Evolutionary conservation across 2,113 vertebrate genomes (phyloP).

Genomic region (Archilochus colubris): DNA sequence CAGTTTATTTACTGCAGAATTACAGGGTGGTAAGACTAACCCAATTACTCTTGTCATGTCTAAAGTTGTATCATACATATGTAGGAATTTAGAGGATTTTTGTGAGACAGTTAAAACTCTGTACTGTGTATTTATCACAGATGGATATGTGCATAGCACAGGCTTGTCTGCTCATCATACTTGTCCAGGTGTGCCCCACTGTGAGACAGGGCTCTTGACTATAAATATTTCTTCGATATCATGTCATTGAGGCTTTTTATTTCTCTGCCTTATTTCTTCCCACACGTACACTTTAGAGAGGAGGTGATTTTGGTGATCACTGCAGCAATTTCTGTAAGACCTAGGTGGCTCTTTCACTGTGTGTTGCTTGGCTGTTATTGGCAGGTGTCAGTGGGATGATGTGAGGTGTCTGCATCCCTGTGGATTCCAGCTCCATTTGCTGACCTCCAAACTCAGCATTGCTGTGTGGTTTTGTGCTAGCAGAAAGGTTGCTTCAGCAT

Average conservation of each 20-base stretch:
- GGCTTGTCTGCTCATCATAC: background rate
- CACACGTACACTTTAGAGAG: fast-evolving
- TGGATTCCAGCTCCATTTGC: background rate
- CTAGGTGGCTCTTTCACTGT: background rate
- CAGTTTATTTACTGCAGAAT: background rate
- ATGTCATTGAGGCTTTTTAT: background rate
- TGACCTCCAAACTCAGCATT: background rate
- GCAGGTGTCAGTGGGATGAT: background rate
- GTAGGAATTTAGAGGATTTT: background rate
- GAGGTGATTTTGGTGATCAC: background rate
- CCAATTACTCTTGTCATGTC: fast-evolving
- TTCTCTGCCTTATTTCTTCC: background rate
- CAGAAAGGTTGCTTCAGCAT: background rate
- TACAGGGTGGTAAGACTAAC: background rate
- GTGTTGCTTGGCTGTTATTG: fast-evolving
- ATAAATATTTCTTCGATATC: background rate
- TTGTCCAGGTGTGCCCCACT: background rate
- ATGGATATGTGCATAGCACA: background rate
- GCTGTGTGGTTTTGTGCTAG: fast-evolving
- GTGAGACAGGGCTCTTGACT: background rate
- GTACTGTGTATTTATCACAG: background rate
- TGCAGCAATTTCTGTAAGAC: background rate
- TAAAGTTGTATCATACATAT: background rate
- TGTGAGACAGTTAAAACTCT: background rate
- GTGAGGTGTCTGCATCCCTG: fast-evolving